Percentiles rank a stretch among this genome's conserved stretches.
Evolutionary conservation across 1,140 invertebrate species (phyloP).

Genomic region (Drosophila ogumai): DNA sequence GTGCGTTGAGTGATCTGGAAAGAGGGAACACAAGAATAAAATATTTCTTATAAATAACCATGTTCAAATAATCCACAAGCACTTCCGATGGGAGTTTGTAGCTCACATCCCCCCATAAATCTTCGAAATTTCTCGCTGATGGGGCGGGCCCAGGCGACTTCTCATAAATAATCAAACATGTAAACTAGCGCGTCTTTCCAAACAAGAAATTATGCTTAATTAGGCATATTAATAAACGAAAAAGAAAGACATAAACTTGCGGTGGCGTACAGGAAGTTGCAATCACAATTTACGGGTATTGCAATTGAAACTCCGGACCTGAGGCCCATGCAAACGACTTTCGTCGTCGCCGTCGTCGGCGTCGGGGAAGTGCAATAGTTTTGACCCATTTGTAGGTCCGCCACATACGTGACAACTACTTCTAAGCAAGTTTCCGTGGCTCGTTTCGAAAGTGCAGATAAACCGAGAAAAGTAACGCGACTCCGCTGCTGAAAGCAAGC

Average conservation of each 20-base stretch:
- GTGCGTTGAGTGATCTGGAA: constrained; percentile 33
- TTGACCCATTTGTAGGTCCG: constrained; percentile 60
- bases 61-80: constrained; percentile 23
- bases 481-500: constrained; percentile 17
- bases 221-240: constrained; percentile 73
- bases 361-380: constrained; percentile 58
- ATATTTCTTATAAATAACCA: constrained; percentile 24
- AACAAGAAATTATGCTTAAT: constrained; percentile 79
- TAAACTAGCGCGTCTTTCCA: constrained; percentile 66
- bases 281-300: constrained; percentile 39
- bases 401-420: constrained; percentile 33
- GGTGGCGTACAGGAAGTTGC: constrained; percentile 64
- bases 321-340: constrained; percentile 54
- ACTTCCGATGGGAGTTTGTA: constrained; percentile 33
- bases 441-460: constrained; percentile 53
- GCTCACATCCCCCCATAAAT: constrained; percentile 51
- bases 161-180: constrained; percentile 62
- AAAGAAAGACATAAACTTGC: constrained; percentile 13
- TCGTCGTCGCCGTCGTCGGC: constrained; percentile 1
- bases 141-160: constrained; percentile 25
- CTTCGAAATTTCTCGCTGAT: constrained; percentile 47
- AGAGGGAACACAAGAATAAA: constrained; percentile 3
- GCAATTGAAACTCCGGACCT: constrained; percentile 53
- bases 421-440: constrained; percentile 17
- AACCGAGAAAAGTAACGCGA: constrained; percentile 25